Percentiles rank a stretch among this genome's conserved stretches.
These are phyloP conservation scores for Lethocerus indicus DNA, from an alignment of 1,140 invertebrate species.

Conservation along the genomic window DNA sequence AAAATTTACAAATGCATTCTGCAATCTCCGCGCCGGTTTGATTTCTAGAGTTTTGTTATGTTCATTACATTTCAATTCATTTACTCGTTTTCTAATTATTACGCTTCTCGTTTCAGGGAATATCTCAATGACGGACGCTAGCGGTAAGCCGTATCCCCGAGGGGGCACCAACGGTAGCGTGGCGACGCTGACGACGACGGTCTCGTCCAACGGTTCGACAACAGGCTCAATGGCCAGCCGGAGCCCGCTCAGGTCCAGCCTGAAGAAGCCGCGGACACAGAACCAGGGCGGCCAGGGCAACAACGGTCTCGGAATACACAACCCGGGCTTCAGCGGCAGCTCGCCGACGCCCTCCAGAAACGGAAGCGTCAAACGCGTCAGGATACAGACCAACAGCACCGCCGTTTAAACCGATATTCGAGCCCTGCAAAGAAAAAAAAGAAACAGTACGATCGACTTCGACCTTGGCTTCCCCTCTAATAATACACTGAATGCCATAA, in stretches of 20 bases:
- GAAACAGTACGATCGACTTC: too few relatives aligned
- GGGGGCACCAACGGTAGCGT: constrained; percentile 54
- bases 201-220: constrained; percentile 39
- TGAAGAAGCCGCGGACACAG: constrained; percentile 61
- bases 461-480: too few relatives aligned
- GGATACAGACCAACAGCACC: constrained; percentile 74
- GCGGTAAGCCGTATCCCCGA: constrained; percentile 50
- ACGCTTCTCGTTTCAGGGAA: neutral
- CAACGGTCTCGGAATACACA: constrained; percentile 58
- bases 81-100: too few relatives aligned
- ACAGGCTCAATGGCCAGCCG: constrained; percentile 33
- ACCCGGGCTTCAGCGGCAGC: constrained; percentile 62
- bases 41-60: too few relatives aligned
- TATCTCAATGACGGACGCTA: constrained; percentile 63
- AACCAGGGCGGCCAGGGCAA: constrained; percentile 17
- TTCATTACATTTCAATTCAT: too few relatives aligned
- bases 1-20: too few relatives aligned
- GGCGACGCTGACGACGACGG: constrained; percentile 49
- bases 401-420: constrained; percentile 48
- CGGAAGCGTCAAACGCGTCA: constrained; percentile 69
- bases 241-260: constrained; percentile 60
- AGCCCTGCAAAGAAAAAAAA: too few relatives aligned
- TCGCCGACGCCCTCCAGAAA: constrained; percentile 63
- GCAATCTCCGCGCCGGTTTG: too few relatives aligned
- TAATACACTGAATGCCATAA: too few relatives aligned